Evolutionary conservation across 2,113 vertebrate species (phyloP).

Genomic region (Myrmecophaga tridactyla): DNA sequence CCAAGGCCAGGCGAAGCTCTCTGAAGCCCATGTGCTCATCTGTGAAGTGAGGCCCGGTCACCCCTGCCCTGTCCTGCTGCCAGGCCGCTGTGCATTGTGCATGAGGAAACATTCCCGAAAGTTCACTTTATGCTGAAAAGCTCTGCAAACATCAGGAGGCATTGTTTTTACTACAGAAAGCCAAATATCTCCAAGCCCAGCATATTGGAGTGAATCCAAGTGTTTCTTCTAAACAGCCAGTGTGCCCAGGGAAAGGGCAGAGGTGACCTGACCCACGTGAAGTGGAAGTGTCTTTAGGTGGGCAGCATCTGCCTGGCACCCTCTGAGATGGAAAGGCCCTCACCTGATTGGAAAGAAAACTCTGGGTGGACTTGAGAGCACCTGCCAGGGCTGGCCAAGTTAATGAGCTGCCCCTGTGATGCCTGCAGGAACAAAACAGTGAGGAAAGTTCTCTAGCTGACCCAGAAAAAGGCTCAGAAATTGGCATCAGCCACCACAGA

Average conservation of each 20-base stretch:
- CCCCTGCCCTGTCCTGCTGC: slow-evolving; percentile 6
- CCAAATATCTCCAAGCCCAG: neutral
- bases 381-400: neutral
- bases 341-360: neutral
- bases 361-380: neutral
- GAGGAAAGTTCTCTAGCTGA: neutral
- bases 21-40: neutral
- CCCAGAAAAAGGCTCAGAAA: neutral
- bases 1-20: neutral
- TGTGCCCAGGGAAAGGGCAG: neutral
- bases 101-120: slow-evolving; percentile 26
- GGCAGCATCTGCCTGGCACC: neutral
- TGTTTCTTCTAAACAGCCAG: neutral
- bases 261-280: neutral
- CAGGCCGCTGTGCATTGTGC: neutral
- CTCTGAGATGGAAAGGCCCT: neutral
- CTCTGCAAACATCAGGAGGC: neutral
- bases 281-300: neutral
- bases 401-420: too few species aligned
- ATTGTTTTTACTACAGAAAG: neutral
- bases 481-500: neutral
- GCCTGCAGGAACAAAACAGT: neutral
- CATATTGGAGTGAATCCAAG: neutral
- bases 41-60: slow-evolving; percentile 49
- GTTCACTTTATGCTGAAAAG: neutral